Evolutionary conservation across 2,797 vertebrate genomes (phyloP).

Genomic region (Hydrophis major): DNA sequence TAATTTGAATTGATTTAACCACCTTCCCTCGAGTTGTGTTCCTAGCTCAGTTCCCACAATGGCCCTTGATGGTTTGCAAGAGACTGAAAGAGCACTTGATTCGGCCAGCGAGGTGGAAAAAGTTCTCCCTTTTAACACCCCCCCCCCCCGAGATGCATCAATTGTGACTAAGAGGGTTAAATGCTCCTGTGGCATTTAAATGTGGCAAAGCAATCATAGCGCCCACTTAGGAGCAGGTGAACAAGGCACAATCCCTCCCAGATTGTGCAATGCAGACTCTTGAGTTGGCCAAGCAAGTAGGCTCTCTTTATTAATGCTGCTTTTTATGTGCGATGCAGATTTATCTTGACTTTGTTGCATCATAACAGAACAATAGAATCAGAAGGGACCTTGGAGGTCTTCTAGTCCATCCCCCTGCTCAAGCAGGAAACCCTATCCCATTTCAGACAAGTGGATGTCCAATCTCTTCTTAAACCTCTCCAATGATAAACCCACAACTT

Average conservation of each 20-base stretch:
- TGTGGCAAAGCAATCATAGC: neutral
- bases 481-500: neutral
- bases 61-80: neutral
- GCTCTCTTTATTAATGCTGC: neutral
- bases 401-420: neutral
- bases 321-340: neutral
- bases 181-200: too few relatives aligned
- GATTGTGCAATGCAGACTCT: neutral
- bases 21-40: neutral
- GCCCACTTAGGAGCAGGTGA: neutral
- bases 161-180: neutral
- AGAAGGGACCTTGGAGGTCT: neutral
- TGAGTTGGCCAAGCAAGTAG: neutral
- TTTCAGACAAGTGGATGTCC: neutral
- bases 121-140: neutral
- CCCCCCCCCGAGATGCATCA: neutral
- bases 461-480: neutral
- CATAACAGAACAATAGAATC: neutral
- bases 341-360: neutral
- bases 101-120: neutral
- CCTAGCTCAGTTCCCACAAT: neutral
- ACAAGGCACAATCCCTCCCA: too few relatives aligned
- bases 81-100: neutral
- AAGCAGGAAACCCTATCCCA: neutral
- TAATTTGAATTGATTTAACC: neutral